These are phyloP conservation scores for Deilephila porcellus DNA, from an alignment of 2,888 invertebrate genomes.

Conservation along the genomic window DNA sequence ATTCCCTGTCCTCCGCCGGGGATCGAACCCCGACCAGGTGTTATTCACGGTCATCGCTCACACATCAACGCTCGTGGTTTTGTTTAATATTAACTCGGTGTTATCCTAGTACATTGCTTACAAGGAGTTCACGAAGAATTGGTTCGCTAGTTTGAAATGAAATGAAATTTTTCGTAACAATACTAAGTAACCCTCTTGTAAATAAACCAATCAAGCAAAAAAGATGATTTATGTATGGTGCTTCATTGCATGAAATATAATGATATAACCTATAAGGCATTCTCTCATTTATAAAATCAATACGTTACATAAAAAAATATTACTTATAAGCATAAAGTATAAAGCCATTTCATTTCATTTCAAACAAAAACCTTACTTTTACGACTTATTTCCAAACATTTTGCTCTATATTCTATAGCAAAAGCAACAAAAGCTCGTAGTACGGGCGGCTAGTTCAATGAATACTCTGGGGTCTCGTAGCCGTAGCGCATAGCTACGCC, in stretches of 20 bases:
- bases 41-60: neutral
- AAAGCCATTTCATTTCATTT: too few relatives aligned
- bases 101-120: neutral
- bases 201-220: too few relatives aligned
- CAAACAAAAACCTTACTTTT: neutral
- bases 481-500: conserved; percentile 33
- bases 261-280: too few relatives aligned
- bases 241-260: too few relatives aligned
- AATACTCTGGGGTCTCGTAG: conserved; percentile 38
- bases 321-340: too few relatives aligned
- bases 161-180: too few relatives aligned
- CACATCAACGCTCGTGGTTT: neutral
- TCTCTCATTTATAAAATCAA: too few relatives aligned
- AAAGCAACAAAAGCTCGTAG: conserved; percentile 28
- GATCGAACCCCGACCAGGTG: neutral
- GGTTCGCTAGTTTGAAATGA: neutral
- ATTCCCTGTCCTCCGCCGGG: neutral
- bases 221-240: too few relatives aligned
- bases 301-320: too few relatives aligned
- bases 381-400: neutral
- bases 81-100: neutral
- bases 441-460: conserved; percentile 33
- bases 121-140: neutral
- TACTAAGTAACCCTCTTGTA: too few relatives aligned
- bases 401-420: too few relatives aligned